These are phyloP conservation scores for Oreochromis tanganicae DNA, from an alignment of 2,113 vertebrate species.

Conservation along the genomic window DNA sequence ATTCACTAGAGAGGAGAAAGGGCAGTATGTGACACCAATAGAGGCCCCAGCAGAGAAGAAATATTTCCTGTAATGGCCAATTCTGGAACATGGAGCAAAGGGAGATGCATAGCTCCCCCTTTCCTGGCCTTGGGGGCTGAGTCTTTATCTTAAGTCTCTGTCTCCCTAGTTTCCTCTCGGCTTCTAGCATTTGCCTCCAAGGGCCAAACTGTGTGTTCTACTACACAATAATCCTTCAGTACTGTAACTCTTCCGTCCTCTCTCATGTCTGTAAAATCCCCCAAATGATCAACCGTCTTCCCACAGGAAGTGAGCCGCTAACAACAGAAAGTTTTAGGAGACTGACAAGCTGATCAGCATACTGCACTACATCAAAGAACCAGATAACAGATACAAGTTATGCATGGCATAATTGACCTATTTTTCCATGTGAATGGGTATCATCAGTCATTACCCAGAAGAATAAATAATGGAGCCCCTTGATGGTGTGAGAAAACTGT, in stretches of 20 bases:
- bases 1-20: conserved; percentile 12
- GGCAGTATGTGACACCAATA: conserved; percentile 4
- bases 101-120: not conserved
- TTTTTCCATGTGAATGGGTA: conserved; percentile 10
- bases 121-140: not conserved
- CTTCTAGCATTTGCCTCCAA: conserved; percentile 18
- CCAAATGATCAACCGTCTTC: conserved; percentile 9
- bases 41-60: conserved; percentile 21
- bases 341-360: conserved; percentile 1
- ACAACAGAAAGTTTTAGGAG: not conserved
- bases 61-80: conserved; percentile 39
- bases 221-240: conserved; percentile 48
- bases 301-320: conserved; percentile 25
- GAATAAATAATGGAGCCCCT: not conserved
- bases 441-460: conserved; percentile 1
- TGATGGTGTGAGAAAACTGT: not conserved
- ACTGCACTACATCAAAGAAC: conserved; percentile 3
- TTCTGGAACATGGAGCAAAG: conserved; percentile 30
- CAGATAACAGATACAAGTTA: not conserved
- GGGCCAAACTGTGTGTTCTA: conserved; percentile 33
- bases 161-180: conserved; percentile 28
- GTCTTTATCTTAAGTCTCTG: conserved; percentile 17
- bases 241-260: conserved; percentile 1
- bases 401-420: not conserved
- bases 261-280: not conserved